Evolutionary conservation across 2,113 vertebrate genomes (phyloP), one percentile per base, ranked within the genome.

Genomic region (Perognathus longimembris): DNA sequence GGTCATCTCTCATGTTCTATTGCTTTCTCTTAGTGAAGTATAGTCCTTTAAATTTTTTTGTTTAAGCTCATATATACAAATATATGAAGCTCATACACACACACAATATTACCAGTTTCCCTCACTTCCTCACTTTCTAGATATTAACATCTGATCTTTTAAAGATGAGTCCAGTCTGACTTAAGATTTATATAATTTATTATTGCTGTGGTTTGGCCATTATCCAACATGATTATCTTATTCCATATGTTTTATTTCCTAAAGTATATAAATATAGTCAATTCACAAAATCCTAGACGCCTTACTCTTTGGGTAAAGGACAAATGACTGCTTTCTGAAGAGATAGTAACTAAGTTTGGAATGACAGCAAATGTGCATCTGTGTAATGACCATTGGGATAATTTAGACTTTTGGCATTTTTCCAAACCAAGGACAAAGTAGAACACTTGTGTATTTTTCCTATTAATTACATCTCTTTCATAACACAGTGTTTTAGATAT

Each of bases 241-340:
- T 78, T 70, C 50, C 34, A 90, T 61, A 38, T 21, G 57, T 76
- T 85, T 91, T 86, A 59, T 93, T 85, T 88, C 70, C 50, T n/a
- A 34, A 92, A 63, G 57, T 20, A 5, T 77, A 21, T 12, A 50
- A 75, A 87, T 54, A 21, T 6, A 21, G 8, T 32, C 18, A 14
- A 24, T 82, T 88, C 21, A 63, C 66, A 40, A 45, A 80, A 66
- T 78, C 70, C 70, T 69, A 14, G 70, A 85, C 81, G 92, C 50
- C 18, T 22, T 57, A 59, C 17, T 40, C 28, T 77, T 73, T 54
- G 21, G 30, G n/a, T 50, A 63, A 73, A 90, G 40, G 32, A 83
- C 4, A 64, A 57, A 34, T 45, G 11, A 9, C 54, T 76, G 30
- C 42, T 88, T 78, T 77, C 26, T 30, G 75, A 10, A n/a, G 7